Evolutionary conservation across 2,888 invertebrate species (phyloP), one percentile per base, ranked within the genome.

Genomic region (Athalia cordata): DNA sequence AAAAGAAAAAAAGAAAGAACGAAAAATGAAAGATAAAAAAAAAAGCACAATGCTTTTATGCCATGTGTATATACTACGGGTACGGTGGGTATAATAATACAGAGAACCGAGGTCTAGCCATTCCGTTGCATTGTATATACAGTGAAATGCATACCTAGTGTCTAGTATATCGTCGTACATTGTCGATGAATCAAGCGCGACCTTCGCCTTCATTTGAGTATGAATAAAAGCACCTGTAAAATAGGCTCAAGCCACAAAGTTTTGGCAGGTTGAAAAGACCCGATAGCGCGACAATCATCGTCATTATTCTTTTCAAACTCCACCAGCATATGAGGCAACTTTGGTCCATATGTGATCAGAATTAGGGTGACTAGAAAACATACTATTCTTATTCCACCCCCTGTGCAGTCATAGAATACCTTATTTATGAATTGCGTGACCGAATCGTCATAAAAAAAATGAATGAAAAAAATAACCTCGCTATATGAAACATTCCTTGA

Each of bases 171-270:
- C 55, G n/a, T n/a, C 11, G 43, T 47, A 9, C 15, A 68, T 68
- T 68, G 68, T 72, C 72, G 29, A 72, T 72, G 72, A 74, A 74
- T 78, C 75, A 64, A 76, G 57, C 66, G 61, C 77, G 65, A 62
- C 64, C 70, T 74, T 82, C 79, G 80, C 82, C 83, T 85, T 84
- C 85, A 86, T 86, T 83, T 86, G 83, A 83, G 88, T 88, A 88
- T 87, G 85, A 89, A 88, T 89, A 86, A 85, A 88, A 88, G 86
- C 89, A 88, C 88, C 89, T 89, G 88, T 85, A 81, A 72, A 59
- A 57, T 47, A 2, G 29, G 29, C 29, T 29, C 29, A 29, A 29
- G 29, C 29, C 29, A 29, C 29, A 29, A 29, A 29, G 29, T 59
- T 59, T 72, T 59, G 72, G 72, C 72, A 72, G 72, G 57, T 72